A percentile compares a stretch with the other conserved stretches of the same genome.
These are phyloP conservation scores for Digitonthophagus gazella DNA, from an alignment of 2,888 invertebrate species.

Conservation along the genomic window DNA sequence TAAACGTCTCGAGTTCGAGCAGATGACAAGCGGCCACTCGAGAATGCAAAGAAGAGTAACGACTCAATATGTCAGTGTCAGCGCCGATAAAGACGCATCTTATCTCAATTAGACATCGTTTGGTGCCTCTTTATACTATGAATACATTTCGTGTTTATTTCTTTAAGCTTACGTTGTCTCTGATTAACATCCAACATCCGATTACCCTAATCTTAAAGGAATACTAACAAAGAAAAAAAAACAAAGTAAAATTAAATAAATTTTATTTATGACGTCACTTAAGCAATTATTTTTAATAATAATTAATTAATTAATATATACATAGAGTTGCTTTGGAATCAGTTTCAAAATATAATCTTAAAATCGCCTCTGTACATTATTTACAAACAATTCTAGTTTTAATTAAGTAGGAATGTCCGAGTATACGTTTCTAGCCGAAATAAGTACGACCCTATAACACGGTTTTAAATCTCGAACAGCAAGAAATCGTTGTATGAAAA, in stretches of 20 bases:
- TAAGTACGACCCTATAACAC: neutral
- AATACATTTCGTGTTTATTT: neutral
- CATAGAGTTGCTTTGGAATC: slow-evolving; percentile 48
- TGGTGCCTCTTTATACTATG: neutral
- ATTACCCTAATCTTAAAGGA: neutral
- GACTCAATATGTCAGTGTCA: slow-evolving; percentile 10
- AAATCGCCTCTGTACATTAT: slow-evolving; percentile 39
- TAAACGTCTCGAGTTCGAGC: slow-evolving; percentile 3
- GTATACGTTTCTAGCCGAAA: neutral
- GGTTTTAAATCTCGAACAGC: neutral
- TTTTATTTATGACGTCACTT: slow-evolving; percentile 46
- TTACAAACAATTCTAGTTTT: slow-evolving; percentile 29
- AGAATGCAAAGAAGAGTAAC: slow-evolving; percentile 13
- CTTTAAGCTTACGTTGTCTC: no score
- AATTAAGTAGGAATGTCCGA: slow-evolving; percentile 32
- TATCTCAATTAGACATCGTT: slow-evolving; percentile 5
- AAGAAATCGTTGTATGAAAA: slow-evolving; percentile 13
- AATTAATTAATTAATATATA: slow-evolving; percentile 36
- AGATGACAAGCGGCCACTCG: slow-evolving; percentile 9
- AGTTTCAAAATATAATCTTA: slow-evolving; percentile 48
- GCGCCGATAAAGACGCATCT: neutral
- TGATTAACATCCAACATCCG: neutral
- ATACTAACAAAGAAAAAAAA: slow-evolving; percentile 12
- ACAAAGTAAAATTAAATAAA: slow-evolving; percentile 42
- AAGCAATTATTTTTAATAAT: slow-evolving; percentile 40